These are phyloP conservation scores for Ramphastos sulfuratus DNA, from an alignment of 2,113 vertebrate species.

Conservation along the genomic window DNA sequence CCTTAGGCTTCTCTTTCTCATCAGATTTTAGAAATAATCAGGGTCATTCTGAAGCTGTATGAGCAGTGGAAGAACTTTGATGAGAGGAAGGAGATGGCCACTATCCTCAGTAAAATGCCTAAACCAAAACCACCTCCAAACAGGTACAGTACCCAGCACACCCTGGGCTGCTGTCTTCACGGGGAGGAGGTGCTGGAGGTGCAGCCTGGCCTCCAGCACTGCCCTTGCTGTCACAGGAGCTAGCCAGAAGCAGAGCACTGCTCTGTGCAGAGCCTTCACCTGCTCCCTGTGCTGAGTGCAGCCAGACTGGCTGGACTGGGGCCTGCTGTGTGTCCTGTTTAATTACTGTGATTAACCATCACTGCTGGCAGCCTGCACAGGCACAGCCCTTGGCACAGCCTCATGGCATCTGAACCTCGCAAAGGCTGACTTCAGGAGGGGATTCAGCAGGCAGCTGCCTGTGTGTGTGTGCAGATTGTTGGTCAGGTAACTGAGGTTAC, in stretches of 20 bases:
- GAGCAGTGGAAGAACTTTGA: conserved; percentile 99
- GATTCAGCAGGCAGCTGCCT: neutral
- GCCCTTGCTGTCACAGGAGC: neutral
- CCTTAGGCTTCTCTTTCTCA: conserved; percentile 43
- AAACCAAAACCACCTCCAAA: conserved; percentile 99
- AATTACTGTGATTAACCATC: neutral
- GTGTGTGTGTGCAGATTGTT: neutral
- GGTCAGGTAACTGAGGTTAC: neutral
- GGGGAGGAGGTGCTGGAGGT: neutral
- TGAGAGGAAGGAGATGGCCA: conserved; percentile 96
- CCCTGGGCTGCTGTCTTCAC: neutral
- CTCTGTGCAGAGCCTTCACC: neutral
- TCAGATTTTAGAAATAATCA: conserved; percentile 98
- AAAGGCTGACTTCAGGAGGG: neutral
- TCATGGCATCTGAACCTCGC: neutral
- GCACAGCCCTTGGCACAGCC: neutral
- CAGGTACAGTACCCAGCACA: conserved; percentile 78
- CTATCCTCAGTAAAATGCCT: conserved; percentile 97
- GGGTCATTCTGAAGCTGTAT: conserved; percentile 97
- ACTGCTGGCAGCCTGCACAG: neutral
- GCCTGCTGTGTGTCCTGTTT: neutral
- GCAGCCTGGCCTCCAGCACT: neutral
- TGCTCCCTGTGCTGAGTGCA: neutral
- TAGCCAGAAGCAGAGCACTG: neutral
- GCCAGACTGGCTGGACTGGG: neutral